A percentile compares a stretch with the other conserved stretches of the same genome.
phyloP scores from a whole-genome alignment of 2,888 invertebrate genomes.

The Tetranychus piercei region DNA sequence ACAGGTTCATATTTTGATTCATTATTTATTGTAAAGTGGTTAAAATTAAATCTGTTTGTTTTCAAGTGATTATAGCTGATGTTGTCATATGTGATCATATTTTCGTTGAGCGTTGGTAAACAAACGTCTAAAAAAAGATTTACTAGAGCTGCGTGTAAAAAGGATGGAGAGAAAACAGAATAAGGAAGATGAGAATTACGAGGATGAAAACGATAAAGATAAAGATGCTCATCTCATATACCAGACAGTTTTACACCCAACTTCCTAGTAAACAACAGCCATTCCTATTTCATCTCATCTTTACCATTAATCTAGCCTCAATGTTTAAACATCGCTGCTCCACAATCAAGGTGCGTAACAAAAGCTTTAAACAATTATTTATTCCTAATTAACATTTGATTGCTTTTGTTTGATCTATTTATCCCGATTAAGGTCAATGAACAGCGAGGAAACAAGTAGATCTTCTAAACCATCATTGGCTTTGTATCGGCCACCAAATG shows the following conservation, averaged over 20 bases:
- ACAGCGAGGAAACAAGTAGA: conserved; percentile 11
- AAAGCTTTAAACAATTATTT: background rate
- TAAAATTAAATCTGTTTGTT: too few species aligned
- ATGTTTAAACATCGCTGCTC: background rate
- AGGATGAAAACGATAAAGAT: background rate
- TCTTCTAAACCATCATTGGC: conserved; percentile 13
- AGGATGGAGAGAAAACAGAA: background rate
- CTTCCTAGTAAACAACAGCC: background rate
- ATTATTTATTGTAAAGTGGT: too few species aligned
- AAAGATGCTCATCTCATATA: background rate
- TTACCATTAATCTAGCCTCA: background rate
- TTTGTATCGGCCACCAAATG: conserved; percentile 21
- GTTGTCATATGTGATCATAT: background rate
- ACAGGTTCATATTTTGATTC: too few species aligned
- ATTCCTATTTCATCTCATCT: too few species aligned
- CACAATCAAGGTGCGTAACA: background rate
- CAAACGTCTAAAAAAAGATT: background rate
- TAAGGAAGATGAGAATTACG: background rate
- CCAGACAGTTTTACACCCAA: background rate
- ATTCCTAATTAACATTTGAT: too few species aligned
- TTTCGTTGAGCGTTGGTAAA: background rate
- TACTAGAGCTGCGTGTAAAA: background rate
- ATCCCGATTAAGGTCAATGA: background rate
- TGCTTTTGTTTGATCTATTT: background rate
- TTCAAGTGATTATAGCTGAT: background rate